A percentile compares a stretch with the other conserved stretches of the same genome.
phyloP scores from a whole-genome alignment of 2,888 invertebrate species.

The Euzetes globulus region DNA sequence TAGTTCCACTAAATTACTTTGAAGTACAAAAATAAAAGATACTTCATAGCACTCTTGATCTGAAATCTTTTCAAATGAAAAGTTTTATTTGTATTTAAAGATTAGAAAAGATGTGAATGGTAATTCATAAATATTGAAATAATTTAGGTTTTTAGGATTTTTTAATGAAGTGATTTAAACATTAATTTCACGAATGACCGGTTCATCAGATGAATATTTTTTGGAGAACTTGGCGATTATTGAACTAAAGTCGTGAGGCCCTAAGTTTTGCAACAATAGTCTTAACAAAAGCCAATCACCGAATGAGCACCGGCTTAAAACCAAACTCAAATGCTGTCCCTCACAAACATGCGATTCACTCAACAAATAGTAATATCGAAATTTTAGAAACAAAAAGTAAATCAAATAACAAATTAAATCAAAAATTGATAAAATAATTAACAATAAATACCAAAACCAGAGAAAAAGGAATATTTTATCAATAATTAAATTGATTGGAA shows the following conservation, averaged over 20 bases:
- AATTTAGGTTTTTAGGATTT: no score
- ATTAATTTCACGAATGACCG: neutral
- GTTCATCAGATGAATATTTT: neutral
- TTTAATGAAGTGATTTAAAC: neutral
- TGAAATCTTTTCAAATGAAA: no score
- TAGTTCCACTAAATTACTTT: no score
- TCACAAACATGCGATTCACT: neutral
- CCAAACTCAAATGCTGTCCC: neutral
- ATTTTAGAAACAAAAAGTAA: neutral
- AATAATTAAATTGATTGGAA: slow-evolving; percentile 3
- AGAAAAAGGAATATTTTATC: slow-evolving; percentile 10
- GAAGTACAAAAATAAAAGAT: no score
- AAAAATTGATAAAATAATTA: neutral
- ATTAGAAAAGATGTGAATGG: no score
- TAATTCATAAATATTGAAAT: no score
- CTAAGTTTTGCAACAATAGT: neutral
- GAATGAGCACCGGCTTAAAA: neutral
- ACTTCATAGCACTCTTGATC: no score
- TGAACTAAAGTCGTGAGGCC: neutral
- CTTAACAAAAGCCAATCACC: slow-evolving; percentile 8
- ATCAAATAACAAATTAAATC: neutral
- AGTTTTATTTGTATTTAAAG: no score
- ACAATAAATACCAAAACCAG: neutral
- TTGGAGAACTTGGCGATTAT: slow-evolving; percentile 8
- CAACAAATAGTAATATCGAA: neutral